phyloP scores from a whole-genome alignment of 2,888 invertebrate species.

The Tipula unca region DNA sequence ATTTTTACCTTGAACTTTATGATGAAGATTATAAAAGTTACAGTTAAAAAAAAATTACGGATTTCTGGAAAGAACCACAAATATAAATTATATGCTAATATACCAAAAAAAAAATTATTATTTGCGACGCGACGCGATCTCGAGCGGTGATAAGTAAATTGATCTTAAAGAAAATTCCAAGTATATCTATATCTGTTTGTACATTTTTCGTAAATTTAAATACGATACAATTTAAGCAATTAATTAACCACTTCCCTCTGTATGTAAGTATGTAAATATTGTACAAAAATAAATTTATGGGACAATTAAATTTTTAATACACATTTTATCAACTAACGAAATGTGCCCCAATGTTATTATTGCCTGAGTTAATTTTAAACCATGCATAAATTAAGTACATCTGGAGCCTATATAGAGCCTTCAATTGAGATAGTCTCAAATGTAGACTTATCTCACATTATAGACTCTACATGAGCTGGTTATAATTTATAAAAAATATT shows the following conservation, averaged over 20 bases:
- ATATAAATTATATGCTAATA: background rate
- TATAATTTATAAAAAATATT: no score
- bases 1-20: background rate
- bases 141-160: background rate
- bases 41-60: background rate
- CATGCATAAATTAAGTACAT: background rate
- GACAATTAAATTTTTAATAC: background rate
- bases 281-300: background rate
- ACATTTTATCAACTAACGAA: no score
- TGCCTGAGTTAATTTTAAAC: no score
- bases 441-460: no score
- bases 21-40: background rate
- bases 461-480: no score
- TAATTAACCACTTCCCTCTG: background rate
- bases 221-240: background rate
- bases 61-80: background rate
- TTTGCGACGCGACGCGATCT: no score
- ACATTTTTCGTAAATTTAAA: no score
- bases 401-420: no score
- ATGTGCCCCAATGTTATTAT: no score
- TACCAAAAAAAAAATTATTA: background rate
- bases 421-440: no score
- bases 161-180: background rate
- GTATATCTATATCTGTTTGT: background rate
- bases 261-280: background rate